Percentiles rank a stretch among this genome's conserved stretches.
These are phyloP conservation scores for Subanguina moxae DNA, from an alignment of 1,140 invertebrate species.

Conservation along the genomic window DNA sequence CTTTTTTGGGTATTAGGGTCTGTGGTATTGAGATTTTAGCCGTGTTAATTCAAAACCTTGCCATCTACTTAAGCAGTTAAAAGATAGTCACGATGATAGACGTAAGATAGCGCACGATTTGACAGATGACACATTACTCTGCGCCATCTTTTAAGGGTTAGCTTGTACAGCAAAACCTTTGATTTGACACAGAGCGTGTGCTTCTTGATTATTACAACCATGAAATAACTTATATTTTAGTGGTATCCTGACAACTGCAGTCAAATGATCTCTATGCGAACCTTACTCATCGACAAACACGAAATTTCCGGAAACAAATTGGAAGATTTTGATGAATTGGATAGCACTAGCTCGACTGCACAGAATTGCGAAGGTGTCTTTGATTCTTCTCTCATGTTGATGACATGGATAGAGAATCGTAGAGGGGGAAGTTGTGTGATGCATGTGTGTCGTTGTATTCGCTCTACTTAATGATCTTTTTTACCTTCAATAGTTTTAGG, in stretches of 20 bases:
- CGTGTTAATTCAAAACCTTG: too few relatives aligned
- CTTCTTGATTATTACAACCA: background rate
- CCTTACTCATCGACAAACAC: conserved; percentile 8
- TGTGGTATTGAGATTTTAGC: too few relatives aligned
- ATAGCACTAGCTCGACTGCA: background rate
- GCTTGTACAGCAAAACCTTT: too few relatives aligned
- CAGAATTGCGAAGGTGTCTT: background rate
- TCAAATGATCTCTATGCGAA: conserved; percentile 17
- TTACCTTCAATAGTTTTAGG: conserved; percentile 16
- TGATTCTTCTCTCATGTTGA: conserved; percentile 31
- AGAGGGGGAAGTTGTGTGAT: too few relatives aligned
- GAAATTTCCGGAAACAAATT: background rate
- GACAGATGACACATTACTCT: too few relatives aligned
- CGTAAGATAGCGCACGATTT: too few relatives aligned
- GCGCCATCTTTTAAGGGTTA: too few relatives aligned
- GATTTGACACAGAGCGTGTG: too few relatives aligned
- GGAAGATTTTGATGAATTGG: background rate
- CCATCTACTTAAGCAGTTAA: too few relatives aligned
- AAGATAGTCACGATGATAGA: too few relatives aligned
- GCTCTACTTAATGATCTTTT: background rate
- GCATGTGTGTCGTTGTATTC: too few relatives aligned
- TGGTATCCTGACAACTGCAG: conserved; percentile 24
- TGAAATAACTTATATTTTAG: conserved; percentile 2
- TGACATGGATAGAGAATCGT: conserved; percentile 16
- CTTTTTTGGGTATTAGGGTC: too few relatives aligned